Conservation (phyloP, 2,888 invertebrate species). For the Nowickia ferox region DNA sequence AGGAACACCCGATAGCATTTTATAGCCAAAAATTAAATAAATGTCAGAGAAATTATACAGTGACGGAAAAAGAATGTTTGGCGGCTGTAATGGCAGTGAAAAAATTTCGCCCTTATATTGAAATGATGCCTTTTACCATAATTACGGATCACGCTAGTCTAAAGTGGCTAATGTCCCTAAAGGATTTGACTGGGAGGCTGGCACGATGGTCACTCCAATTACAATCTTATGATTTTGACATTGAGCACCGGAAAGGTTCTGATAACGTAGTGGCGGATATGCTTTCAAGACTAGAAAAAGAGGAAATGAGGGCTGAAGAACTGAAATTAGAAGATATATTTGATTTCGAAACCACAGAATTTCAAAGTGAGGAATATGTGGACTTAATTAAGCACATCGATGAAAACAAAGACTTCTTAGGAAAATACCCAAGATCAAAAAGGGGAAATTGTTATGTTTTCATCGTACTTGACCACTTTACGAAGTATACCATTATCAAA, state of each 20-base stretch:
- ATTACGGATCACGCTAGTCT: no score
- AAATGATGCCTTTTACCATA: no score
- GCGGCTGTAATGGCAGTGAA: no score
- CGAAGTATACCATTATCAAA: no score
- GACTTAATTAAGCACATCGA: not conserved
- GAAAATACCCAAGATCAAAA: no score
- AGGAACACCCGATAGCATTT: no score
- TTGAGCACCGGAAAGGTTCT: conserved; percentile 23
- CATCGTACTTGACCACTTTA: no score
- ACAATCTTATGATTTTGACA: not conserved
- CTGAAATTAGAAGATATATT: not conserved
- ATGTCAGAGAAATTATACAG: no score
- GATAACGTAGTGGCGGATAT: conserved; percentile 14
- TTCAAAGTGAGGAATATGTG: not conserved
- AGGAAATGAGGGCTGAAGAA: not conserved
- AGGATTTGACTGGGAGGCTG: conserved; percentile 73
- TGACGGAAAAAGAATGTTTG: no score
- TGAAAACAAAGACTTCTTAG: not conserved
- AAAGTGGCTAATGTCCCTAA: conserved; percentile 43
- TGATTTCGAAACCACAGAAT: conserved; percentile 6
- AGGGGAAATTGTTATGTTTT: no score
- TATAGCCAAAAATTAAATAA: no score
- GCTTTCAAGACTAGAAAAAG: not conserved
- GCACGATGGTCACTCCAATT: conserved; percentile 51
- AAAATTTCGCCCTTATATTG: no score